A percentile compares a stretch with the other conserved stretches of the same genome.
phyloP scores from a whole-genome alignment of 2,113 vertebrate genomes.

The Sialia sialis region DNA sequence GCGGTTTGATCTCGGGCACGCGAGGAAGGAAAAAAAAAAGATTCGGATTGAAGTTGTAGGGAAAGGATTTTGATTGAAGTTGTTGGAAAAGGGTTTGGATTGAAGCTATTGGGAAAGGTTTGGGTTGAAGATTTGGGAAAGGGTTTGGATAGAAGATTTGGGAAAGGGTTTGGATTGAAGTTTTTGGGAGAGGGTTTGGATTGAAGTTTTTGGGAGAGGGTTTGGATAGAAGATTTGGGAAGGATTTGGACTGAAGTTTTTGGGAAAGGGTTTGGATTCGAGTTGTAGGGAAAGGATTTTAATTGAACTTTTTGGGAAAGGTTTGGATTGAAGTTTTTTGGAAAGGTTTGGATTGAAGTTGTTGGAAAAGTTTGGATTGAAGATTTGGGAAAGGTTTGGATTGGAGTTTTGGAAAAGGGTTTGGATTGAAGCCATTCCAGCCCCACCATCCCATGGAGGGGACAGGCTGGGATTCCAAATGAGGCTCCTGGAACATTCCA shows the following conservation, averaged over 20 bases:
- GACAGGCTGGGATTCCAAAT: rapidly evolving
- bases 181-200: neutral
- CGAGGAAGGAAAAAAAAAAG: neutral
- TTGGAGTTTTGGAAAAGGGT: neutral
- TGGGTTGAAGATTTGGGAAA: neutral
- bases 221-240: too few species aligned
- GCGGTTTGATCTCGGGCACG: neutral
- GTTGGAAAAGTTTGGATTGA: neutral
- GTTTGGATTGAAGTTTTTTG: too few species aligned
- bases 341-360: neutral
- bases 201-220: neutral
- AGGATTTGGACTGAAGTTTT: neutral
- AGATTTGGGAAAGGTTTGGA: neutral
- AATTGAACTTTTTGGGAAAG: neutral
- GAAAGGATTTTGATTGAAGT: neutral
- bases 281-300: neutral
- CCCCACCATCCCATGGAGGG: rapidly evolving
- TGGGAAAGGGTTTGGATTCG: neutral
- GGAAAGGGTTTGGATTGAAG: neutral
- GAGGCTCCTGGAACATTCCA: neutral
- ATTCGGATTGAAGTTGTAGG: neutral
- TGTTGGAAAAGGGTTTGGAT: neutral
- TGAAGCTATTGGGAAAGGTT: neutral
- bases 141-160: too few species aligned
- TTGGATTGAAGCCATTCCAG: neutral